Base-by-base conservation (phyloP, 2,113 vertebrate species). In the Saccopteryx bilineata region DNA sequence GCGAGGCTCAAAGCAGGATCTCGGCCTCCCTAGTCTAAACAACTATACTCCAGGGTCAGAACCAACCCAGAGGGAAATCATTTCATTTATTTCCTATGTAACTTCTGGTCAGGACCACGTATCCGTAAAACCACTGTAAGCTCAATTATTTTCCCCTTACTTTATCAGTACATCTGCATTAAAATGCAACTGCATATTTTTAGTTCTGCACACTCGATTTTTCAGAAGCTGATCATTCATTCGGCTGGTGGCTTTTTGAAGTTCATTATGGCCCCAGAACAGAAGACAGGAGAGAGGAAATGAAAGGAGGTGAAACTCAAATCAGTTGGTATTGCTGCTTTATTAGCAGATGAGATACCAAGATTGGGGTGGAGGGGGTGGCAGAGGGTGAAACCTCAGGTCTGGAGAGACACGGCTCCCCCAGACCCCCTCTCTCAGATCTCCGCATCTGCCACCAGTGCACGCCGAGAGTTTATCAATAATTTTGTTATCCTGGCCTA, bases 281-380 rank as follows among this genome's bases (percentile, higher is more conserved):
- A 90, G 80, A 90, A 85, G 93, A 85, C 48, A n/a, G 66, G 46
- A 68, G 81, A 93, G 54, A 94, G 90, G 94, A 96, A 95, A 96
- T 61, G 92, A 95, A 93, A 97, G 28, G 74, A 69, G 68, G 89
- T 78, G 71, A 95, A 92, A 96, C 89, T 96, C 86, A 46, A 85
- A 91, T 93, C 93, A 87, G 78, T 33, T 54, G 52, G 85, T 17
- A 17, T n/a, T 26, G 81, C 74, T 74, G 23, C 56, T 84, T 61
- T 72, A 74, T 87, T 54, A 66, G 85, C 63, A 60, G 93, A 95
- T 80, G 92, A 95, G 84, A 93, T 50, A n/a, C 5, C 12, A 60
- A 95, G 92, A 80, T 15, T 90, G 92, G 89, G 84, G 61, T 7
- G 26, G 74, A 50, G 54, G 15, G 65, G 52, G 28, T 46, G 75